Base-by-base conservation (phyloP, 2,888 invertebrate species). In the Spodoptera picta region DNA sequence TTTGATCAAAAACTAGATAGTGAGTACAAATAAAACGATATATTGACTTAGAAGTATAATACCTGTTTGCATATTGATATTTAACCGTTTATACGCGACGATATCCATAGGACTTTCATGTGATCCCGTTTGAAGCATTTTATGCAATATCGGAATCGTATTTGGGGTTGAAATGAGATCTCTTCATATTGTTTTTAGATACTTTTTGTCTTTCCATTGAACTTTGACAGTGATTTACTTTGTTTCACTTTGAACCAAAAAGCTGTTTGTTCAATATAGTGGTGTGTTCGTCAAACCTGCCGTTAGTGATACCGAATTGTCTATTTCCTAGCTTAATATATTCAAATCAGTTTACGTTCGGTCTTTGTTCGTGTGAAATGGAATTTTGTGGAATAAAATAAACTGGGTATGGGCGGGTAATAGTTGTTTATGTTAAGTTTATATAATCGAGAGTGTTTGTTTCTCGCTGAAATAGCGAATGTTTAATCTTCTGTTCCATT, bases 71-170 rank as follows among this genome's bases (percentile, higher is more conserved):
- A 84, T 87, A 87, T 85, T 82, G 82, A 88, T 87, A 87, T 87
- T 87, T 86, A 88, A 87, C 84, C 82, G 80, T 77, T 84, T 81
- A 79, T 82, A 79, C 78, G 74, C 65, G 73, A 69, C 71, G 63
- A 84, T 86, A 86, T 87, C 84, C 82, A 83, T 84, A 83, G 77
- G 80, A 85, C 83, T 83, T 86, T 84, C 84, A 83, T 87, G 83
- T 86, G 85, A 90, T 90, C 87, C 82, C 84, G 84, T 91, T 91
- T 90, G 90, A 89, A 82, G 82, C 83, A 84, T 88, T 90, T 90
- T 92, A 92, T 93, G 92, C 87, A 92, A 93, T 92, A 92, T 90
- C 84, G 67, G 88, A 87, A 91, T 90, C 88, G 89, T 89, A 91
- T 92, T 90, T 89, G 86, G 86, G 87, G 82, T 82, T 85, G 88